A percentile compares a stretch with the other conserved stretches of the same genome.
Conservation (phyloP, 2,888 invertebrate genomes). For the Drepanosiphum platanoidis region DNA sequence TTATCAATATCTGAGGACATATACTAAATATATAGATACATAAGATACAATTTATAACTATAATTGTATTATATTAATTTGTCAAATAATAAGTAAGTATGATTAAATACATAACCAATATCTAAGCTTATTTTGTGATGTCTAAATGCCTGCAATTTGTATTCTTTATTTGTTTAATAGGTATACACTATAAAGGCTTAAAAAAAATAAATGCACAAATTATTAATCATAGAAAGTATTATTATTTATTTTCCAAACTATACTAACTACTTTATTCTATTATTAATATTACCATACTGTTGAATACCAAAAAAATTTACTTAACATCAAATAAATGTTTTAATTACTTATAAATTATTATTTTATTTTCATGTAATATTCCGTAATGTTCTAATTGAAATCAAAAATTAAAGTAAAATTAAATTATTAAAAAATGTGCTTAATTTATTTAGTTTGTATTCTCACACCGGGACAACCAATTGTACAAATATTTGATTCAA, state of each 20-base stretch:
- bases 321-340: not conserved
- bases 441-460: slow-evolving; percentile 52
- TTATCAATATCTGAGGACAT: too few relatives aligned
- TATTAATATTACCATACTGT: not conserved
- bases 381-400: not conserved
- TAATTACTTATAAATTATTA: not conserved
- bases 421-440: not conserved
- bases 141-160: too few relatives aligned
- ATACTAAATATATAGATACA: too few relatives aligned
- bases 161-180: too few relatives aligned
- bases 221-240: not conserved
- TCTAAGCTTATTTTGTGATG: too few relatives aligned
- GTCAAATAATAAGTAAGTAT: too few relatives aligned
- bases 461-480: slow-evolving; percentile 60
- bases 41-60: too few relatives aligned
- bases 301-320: not conserved
- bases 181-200: not conserved
- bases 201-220: not conserved
- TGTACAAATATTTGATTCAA: slow-evolving; percentile 57
- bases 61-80: too few relatives aligned
- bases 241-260: not conserved
- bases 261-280: not conserved
- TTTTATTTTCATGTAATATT: not conserved
- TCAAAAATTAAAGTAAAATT: not conserved
- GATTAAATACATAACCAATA: too few relatives aligned